A percentile compares a stretch with the other conserved stretches of the same genome.
phyloP scores from a whole-genome alignment of 2,888 invertebrate species.

The Acronicta psi region DNA sequence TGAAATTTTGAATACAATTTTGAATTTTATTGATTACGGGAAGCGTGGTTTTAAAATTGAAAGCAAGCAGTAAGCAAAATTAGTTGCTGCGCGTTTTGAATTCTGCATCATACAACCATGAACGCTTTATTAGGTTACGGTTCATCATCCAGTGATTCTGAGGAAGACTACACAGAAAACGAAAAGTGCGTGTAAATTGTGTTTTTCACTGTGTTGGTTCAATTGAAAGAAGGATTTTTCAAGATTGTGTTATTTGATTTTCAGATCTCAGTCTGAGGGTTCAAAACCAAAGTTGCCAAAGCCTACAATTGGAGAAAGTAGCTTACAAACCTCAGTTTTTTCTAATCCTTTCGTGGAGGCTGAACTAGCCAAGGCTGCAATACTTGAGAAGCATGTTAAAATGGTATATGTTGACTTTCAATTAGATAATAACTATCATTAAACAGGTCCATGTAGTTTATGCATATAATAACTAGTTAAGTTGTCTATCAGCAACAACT shows the following conservation, averaged over 20 bases:
- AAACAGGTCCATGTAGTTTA: constrained; percentile 19
- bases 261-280: constrained; percentile 60
- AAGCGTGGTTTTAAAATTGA: constrained; percentile 33
- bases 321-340: constrained; percentile 93
- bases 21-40: constrained; percentile 41
- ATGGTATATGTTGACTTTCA: constrained; percentile 92
- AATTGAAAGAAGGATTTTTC: not conserved
- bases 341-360: constrained; percentile 96
- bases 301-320: constrained; percentile 89
- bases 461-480: not conserved
- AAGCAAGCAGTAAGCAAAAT: constrained; percentile 15
- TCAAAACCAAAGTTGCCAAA: constrained; percentile 88
- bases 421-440: constrained; percentile 51
- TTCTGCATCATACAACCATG: constrained; percentile 70
- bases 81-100: not conserved
- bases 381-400: constrained; percentile 97
- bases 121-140: constrained; percentile 92
- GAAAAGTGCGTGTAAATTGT: constrained; percentile 71
- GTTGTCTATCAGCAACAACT: constrained; percentile 6
- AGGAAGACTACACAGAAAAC: constrained; percentile 78
- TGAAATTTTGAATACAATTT: too few species aligned
- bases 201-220: constrained; percentile 1
- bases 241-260: constrained; percentile 27
- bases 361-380: constrained; percentile 95
- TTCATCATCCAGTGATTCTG: constrained; percentile 82